phyloP scores from a whole-genome alignment of 2,888 invertebrate species.

The Pristionchus japonicus region DNA sequence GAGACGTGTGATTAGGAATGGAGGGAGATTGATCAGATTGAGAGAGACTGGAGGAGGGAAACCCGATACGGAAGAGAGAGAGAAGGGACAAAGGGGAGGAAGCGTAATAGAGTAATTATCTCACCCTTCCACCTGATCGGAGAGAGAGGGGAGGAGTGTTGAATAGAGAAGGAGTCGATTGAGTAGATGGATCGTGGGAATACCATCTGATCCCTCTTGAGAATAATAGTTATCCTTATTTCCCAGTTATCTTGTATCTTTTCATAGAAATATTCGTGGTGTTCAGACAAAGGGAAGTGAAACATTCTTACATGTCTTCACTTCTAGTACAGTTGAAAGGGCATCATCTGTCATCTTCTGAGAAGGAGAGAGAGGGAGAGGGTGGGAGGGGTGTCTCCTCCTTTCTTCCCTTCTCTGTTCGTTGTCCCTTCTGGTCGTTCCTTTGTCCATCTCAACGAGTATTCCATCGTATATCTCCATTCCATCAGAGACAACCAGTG shows the following conservation, averaged over 20 bases:
- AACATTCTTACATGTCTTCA: neutral
- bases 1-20: neutral
- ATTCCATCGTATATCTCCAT: conserved; percentile 15
- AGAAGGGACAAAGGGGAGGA: neutral
- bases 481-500: neutral
- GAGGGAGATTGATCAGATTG: conserved; percentile 14
- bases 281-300: neutral
- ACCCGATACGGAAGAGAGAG: conserved; percentile 13
- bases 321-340: neutral
- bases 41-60: neutral
- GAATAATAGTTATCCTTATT: neutral
- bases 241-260: neutral
- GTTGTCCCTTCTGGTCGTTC: neutral
- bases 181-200: neutral
- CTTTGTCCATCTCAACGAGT: conserved; percentile 8
- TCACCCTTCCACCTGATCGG: neutral
- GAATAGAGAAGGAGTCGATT: neutral
- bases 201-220: neutral
- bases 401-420: neutral
- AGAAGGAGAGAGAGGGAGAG: neutral
- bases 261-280: neutral
- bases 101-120: conserved; percentile 29
- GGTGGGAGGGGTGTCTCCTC: neutral
- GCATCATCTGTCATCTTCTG: conserved; percentile 13
- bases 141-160: neutral